A percentile compares a stretch with the other conserved stretches of the same genome.
Evolutionary conservation across 2,888 invertebrate species (phyloP).

Genomic region (Norana najaformis): DNA sequence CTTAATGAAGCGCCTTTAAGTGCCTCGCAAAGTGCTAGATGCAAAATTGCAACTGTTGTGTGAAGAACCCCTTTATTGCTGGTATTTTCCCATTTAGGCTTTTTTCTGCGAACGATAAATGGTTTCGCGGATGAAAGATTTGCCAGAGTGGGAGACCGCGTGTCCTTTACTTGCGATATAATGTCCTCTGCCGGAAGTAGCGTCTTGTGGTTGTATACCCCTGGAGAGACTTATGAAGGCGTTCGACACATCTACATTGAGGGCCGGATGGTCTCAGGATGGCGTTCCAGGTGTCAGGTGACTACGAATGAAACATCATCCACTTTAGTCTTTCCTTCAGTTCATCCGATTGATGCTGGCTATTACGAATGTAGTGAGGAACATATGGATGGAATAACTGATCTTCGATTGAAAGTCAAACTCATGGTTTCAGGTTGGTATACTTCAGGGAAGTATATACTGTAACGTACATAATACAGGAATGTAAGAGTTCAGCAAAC

Average conservation of each 20-base stretch:
- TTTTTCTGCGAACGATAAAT: not conserved
- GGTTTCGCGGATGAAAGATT: not conserved
- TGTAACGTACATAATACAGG: not conserved
- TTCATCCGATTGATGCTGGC: not conserved
- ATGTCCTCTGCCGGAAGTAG: not conserved
- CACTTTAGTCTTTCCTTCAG: not conserved
- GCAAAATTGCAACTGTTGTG: too few relatives aligned
- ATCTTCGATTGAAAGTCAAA: not conserved
- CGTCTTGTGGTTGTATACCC: not conserved
- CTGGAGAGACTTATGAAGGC: not conserved
- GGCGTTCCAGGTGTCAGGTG: not conserved
- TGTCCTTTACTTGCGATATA: not conserved
- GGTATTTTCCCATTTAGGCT: not conserved
- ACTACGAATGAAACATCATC: not conserved
- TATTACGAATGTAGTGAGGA: constrained; percentile 13
- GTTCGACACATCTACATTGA: not conserved
- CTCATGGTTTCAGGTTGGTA: not conserved
- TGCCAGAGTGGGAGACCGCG: not conserved
- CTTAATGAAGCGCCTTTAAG: too few relatives aligned
- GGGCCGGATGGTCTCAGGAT: not conserved
- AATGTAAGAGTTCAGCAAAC: too few relatives aligned
- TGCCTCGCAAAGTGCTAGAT: too few relatives aligned
- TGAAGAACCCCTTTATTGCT: not conserved
- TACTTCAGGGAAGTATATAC: too few relatives aligned
- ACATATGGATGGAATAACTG: not conserved